Conservation (phyloP, 2,888 invertebrate species). For the Lasioglossum calceatum region DNA sequence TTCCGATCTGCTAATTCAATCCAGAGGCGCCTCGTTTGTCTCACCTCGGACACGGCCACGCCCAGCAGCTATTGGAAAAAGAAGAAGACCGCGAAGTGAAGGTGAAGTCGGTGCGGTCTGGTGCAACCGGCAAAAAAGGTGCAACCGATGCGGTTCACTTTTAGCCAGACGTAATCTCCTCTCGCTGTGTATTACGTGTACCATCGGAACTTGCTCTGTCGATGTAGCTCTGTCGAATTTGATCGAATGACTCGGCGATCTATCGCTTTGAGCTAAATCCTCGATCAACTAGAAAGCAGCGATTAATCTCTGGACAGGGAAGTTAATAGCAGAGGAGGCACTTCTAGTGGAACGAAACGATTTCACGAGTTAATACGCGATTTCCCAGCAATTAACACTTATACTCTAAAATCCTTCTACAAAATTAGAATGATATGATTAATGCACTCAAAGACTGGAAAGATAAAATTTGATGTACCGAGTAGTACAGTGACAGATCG, state of each 20-base stretch:
- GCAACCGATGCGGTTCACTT: conserved; percentile 28
- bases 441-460: background rate
- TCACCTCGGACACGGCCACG: conserved; percentile 33
- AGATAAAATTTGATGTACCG: background rate
- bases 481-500: too few relatives aligned
- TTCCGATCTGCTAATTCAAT: background rate
- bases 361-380: background rate
- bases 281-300: background rate
- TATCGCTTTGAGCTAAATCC: background rate
- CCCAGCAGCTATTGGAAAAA: conserved; percentile 29
- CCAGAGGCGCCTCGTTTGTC: conserved; percentile 7
- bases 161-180: conserved; percentile 32
- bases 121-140: conserved; percentile 39
- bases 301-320: background rate
- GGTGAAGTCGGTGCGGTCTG: conserved; percentile 33
- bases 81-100: conserved; percentile 41
- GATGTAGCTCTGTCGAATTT: background rate
- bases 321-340: background rate
- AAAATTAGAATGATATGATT: background rate
- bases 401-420: background rate
- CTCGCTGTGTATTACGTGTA: conserved; percentile 29
- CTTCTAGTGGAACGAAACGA: background rate
- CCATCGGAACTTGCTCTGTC: conserved; percentile 11
- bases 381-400: background rate
- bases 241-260: background rate